phyloP scores from a whole-genome alignment of 2,113 vertebrate species.

The Equus quagga region DNA sequence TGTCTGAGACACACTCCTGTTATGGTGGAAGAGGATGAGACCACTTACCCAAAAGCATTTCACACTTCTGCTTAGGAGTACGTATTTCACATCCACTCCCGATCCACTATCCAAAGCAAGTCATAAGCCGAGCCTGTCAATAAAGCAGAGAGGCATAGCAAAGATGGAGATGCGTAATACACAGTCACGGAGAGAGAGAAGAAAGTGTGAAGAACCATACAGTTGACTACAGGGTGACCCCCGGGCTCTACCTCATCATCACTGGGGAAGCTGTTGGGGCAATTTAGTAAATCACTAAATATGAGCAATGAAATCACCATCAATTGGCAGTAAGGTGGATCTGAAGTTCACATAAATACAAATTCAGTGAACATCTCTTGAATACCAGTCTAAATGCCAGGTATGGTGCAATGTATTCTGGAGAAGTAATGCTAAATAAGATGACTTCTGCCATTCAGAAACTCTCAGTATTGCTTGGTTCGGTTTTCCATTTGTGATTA shows the following conservation, averaged over 20 bases:
- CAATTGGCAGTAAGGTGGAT: background rate
- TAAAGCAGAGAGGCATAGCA: background rate
- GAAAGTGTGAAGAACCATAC: background rate
- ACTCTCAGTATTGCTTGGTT: too few relatives aligned
- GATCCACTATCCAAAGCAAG: background rate
- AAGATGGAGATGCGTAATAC: background rate
- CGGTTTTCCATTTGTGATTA: slow-evolving; percentile 45
- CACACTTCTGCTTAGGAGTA: background rate
- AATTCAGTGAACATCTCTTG: background rate
- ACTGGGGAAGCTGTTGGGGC: background rate
- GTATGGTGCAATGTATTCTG: background rate
- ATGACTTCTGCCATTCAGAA: background rate
- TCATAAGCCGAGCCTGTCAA: background rate
- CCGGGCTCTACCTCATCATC: background rate
- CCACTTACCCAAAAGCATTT: background rate
- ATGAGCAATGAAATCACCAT: background rate
- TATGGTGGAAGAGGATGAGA: background rate
- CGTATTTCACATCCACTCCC: background rate
- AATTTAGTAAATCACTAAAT: background rate
- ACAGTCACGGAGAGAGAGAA: background rate
- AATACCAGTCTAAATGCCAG: background rate
- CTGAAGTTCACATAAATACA: background rate
- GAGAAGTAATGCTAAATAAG: background rate
- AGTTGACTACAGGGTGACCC: background rate
- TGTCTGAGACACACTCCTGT: background rate